Conservation (phyloP, 2,113 vertebrate species). For the Willisornis vidua region DNA sequence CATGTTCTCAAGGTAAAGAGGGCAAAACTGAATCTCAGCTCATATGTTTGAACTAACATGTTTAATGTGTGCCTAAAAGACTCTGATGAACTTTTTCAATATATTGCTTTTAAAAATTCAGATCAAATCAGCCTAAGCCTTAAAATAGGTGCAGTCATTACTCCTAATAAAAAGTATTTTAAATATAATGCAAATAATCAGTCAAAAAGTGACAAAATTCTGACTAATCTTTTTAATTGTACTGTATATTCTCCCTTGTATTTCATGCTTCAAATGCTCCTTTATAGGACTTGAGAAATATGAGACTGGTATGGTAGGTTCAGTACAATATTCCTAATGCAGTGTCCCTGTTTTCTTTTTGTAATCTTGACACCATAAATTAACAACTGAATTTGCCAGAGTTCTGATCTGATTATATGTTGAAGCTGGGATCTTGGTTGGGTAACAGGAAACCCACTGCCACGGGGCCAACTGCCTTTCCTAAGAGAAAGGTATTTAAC, state of each 20-base stretch:
- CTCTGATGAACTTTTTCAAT: not conserved
- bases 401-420: not conserved
- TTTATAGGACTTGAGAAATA: not conserved
- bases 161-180: not conserved
- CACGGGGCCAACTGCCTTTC: not conserved
- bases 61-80: not conserved
- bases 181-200: not conserved
- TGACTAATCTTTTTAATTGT: not conserved
- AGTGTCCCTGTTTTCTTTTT: not conserved
- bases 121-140: not conserved
- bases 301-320: not conserved
- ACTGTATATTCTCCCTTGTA: not conserved
- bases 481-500: not conserved
- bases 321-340: not conserved
- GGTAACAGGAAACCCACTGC: not conserved
- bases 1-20: constrained; percentile 72
- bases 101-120: not conserved
- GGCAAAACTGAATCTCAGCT: not conserved
- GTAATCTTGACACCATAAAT: not conserved
- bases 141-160: not conserved
- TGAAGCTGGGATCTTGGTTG: not conserved
- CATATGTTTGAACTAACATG: not conserved
- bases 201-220: not conserved
- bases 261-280: not conserved
- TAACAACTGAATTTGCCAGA: not conserved